Evolutionary conservation across 2,113 vertebrate species (phyloP).

Genomic region (Argyrosomus japonicus): DNA sequence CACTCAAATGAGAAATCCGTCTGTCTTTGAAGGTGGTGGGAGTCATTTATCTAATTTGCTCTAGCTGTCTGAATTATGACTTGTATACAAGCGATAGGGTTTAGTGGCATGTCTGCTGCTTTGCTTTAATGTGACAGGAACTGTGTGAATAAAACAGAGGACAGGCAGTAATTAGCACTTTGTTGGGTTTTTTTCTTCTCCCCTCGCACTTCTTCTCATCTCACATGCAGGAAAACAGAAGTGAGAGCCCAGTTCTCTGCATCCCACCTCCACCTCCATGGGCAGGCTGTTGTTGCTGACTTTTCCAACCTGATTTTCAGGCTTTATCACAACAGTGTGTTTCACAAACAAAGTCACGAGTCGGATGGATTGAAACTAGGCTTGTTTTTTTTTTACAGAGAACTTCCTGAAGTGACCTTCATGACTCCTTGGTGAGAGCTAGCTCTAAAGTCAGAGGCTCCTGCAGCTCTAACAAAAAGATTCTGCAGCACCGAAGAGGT

Average conservation of each 20-base stretch:
- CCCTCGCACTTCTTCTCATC: neutral
- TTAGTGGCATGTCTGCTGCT: constrained; percentile 40
- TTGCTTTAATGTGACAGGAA: constrained; percentile 51
- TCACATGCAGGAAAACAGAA: neutral
- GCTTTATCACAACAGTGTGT: neutral
- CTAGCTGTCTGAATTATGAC: constrained; percentile 63
- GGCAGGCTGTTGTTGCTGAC: neutral
- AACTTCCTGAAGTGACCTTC: neutral
- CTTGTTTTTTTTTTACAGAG: neutral
- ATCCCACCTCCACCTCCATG: neutral
- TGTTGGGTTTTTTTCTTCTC: neutral
- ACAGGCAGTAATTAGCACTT: constrained; percentile 45
- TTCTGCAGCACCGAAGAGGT: constrained; percentile 27
- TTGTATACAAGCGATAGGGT: constrained; percentile 49
- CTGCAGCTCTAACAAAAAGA: neutral
- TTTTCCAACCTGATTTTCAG: neutral
- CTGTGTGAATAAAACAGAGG: constrained; percentile 37
- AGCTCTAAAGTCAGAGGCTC: neutral
- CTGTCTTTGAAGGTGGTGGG: constrained; percentile 67
- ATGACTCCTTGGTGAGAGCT: neutral
- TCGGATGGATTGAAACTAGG: neutral
- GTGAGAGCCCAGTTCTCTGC: neutral
- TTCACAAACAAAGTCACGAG: neutral
- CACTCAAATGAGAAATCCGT: constrained; percentile 68
- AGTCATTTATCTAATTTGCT: constrained; percentile 74